Conservation (phyloP, 2,797 vertebrate genomes). For the Echeneis naucrates region DNA sequence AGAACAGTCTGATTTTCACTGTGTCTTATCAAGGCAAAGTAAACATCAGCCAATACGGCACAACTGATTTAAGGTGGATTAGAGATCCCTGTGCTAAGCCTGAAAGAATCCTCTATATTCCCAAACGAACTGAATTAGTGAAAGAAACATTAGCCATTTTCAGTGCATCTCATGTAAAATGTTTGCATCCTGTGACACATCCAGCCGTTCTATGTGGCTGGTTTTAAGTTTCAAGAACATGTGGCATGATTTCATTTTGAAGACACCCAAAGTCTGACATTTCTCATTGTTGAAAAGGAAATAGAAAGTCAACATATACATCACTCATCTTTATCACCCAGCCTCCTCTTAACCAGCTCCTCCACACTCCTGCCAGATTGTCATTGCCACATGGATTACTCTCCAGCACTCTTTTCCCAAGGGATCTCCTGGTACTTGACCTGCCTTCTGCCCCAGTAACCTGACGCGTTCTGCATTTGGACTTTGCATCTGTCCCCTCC, state of each 20-base stretch:
- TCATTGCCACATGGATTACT: no score
- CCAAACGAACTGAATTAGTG: constrained; percentile 77
- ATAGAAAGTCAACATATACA: constrained; percentile 35
- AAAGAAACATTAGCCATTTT: constrained; percentile 77
- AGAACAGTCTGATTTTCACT: constrained; percentile 71
- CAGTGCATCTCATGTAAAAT: constrained; percentile 66
- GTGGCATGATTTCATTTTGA: constrained; percentile 53
- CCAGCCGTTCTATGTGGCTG: constrained; percentile 45
- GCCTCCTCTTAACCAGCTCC: no score
- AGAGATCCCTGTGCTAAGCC: constrained; percentile 80
- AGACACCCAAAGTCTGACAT: constrained; percentile 39
- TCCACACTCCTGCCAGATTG: no score
- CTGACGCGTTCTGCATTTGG: no score
- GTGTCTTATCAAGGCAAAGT: constrained; percentile 68
- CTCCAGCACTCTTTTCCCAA: no score
- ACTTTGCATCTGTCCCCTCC: no score
- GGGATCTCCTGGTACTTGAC: no score
- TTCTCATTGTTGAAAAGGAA: constrained; percentile 19
- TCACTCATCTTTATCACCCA: no score
- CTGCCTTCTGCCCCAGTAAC: no score
- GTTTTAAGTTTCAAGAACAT: constrained; percentile 40
- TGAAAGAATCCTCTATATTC: constrained; percentile 82
- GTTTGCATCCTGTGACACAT: constrained; percentile 60
- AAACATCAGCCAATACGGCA: constrained; percentile 79
- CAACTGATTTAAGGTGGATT: constrained; percentile 85